phyloP scores from a whole-genome alignment of 2,888 invertebrate genomes.

The Andrena praecox region DNA sequence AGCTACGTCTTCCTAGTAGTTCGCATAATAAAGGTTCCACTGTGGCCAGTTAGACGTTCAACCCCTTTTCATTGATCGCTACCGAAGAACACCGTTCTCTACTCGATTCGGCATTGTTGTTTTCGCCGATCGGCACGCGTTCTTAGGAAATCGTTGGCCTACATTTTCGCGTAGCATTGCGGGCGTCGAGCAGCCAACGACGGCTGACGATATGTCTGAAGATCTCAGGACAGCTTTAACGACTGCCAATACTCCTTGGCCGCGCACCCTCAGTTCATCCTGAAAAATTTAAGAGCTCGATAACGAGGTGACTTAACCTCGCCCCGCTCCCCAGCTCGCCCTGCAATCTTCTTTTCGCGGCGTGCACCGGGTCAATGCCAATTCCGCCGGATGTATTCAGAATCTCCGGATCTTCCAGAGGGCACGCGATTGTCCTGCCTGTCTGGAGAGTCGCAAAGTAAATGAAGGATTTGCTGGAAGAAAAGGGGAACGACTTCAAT shows the following conservation, averaged over 20 bases:
- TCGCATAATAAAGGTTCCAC: too few relatives aligned
- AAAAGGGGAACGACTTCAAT: conserved; percentile 10
- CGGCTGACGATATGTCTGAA: conserved; percentile 56
- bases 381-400: conserved; percentile 24
- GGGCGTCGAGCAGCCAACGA: conserved; percentile 18
- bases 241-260: conserved; percentile 64
- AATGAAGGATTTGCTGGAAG: conserved; percentile 23
- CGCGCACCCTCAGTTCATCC: conserved; percentile 59
- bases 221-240: conserved; percentile 71
- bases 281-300: conserved; percentile 79
- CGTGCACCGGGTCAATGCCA: conserved; percentile 10
- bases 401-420: neutral
- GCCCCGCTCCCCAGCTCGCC: conserved; percentile 36
- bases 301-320: conserved; percentile 75
- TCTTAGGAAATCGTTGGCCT: conserved; percentile 50
- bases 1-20: too few relatives aligned
- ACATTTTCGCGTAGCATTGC: conserved; percentile 24
- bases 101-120: neutral
- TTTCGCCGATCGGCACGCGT: conserved; percentile 11
- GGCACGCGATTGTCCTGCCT: neutral
- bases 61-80: neutral
- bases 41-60: neutral
- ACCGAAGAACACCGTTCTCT: neutral
- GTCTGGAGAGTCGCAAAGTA: conserved; percentile 7
- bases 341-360: conserved; percentile 42